Evolutionary conservation across 2,888 invertebrate species (phyloP), one percentile per base, ranked within the genome.

Genomic region (Nomada fabriciana): DNA sequence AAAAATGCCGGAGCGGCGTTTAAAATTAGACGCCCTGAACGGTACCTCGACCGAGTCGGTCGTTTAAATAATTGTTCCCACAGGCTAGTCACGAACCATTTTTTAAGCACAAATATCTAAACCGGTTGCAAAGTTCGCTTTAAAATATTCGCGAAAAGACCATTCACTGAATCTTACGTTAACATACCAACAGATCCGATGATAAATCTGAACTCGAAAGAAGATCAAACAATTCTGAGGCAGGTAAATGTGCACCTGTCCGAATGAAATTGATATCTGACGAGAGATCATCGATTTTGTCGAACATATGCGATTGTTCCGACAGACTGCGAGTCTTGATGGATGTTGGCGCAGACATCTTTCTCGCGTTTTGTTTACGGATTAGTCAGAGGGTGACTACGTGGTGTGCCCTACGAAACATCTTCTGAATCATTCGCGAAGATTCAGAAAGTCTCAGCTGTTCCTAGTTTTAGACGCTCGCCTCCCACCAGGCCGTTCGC

Each of bases 311-410:
- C 43, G 43, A 55, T 29, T 55, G 20, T n/a, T 36, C 53, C 4
- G 11, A 43, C 29, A 55, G 50, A 60, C 55, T 29, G 69, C 2
- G 47, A 52, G 29, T 23, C 18, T 42, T 36, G 64, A 82, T 77
- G 25, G 69, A 60, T 25, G n/a, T 55, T 20, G 15, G 18, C 57
- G 18, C 50, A 3, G 47, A n/a, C 65, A 69, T 42, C 57, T 69
- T 76, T 55, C 82, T 63, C 25, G 76, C n/a, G 68, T 43, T 86
- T 80, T 72, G 76, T 86, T 86, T 74, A 78, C 65, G 79, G 85
- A 88, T 88, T 89, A 89, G 83, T 89, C 89, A 86, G 84, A 81
- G 74, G 82, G 80, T 86, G 88, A 86, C 86, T 85, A 76, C 83
- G 68, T 69, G 77, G 85, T 84, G 84, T 82, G 85, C 75, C 85